Evolutionary conservation across 2,888 invertebrate genomes (phyloP), one percentile per base, ranked within the genome.

Genomic region (Pyralis farinalis): DNA sequence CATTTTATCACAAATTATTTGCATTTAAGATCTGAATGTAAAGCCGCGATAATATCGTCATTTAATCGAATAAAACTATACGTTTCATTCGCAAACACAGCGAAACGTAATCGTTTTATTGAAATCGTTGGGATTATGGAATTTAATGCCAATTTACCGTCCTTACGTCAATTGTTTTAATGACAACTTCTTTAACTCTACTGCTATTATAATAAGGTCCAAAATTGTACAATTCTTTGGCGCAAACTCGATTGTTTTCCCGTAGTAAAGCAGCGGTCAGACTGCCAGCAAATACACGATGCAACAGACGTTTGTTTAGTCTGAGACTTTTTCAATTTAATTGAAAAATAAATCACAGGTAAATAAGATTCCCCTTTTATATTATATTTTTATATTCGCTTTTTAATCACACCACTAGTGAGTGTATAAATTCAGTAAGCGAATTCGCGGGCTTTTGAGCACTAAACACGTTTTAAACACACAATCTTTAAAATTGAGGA

Each of bases 101-200:
- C 27, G 39, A 39, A 27, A 39, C 51, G 46, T 48, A 48, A 51
- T 51, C 51, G 43, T 41, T 46, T 48, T 48, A 51, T 51, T 51
- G 47, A 51, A 51, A 48, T 48, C 40, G 47, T 39, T 40, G 36
- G 46, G 44, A 47, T 47, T 51, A 48, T 44, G 42, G 47, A 44
- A 46, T 48, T 51, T 48, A 46, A 42, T 40, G 46, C 37, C 47
- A 42, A 51, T 51, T 43, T 48, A 51, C 43, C 40, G 43, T 36
- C 37, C 43, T 28, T 46, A 38, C 38, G 35, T 40, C 37, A 34
- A 39, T 40, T 34, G 35, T 40, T 31, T 25, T 11, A 22, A n/a
- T 6, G 11, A 8, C 8, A 5, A 9, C 7, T 8, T 22, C 27
- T 27, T 16, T 7, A 31, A 21, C 12, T 36, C 39, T 42, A 42